Evolutionary conservation across 2,797 vertebrate species (phyloP), one percentile per base, ranked within the genome.

Genomic region (Holocentrus rufus): DNA sequence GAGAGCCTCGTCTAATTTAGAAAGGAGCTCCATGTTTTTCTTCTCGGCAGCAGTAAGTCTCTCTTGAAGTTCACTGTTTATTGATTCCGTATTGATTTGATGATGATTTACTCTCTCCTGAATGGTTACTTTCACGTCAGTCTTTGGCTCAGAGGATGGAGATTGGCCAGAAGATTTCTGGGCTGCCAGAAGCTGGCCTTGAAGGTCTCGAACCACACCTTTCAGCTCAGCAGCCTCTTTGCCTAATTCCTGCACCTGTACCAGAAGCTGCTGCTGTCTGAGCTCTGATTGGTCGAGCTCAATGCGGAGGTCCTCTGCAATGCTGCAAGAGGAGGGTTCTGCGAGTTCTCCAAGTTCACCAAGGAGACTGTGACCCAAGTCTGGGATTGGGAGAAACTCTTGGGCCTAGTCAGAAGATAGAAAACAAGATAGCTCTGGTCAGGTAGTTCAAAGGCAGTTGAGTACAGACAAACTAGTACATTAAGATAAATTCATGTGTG

Each of bases 231-330:
- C 63, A 8, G 92, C 83, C 86, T 94, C 93, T 42, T 81, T 80
- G 2, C 58, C 76, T 13, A 92, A 85, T 46, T 86, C 69, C 10
- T 83, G 76, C 50, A 94, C 90, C 47, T 56, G 85, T 7, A 80
- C 87, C 61, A 94, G 90, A 73, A 98, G 95, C 79, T 95, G 90
- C 64, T 92, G 95, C 83, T 96, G 95, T 69, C 82, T 95, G 72
- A 96, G 82, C 75, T 98, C 96, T 2, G 96, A 94, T 55, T 95
- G 96, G 87, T 98, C 96, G 5, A 98, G 95, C 77, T 97, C 95
- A 31, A 96, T 77, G 60, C 94, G 95, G 84, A 98, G 94, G 82
- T 95, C 95, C 18, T 98, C 97, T 0, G 94, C 93, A 10, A 93
- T 84, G 62, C 91, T 95, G 75, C 94, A 90, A 13, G 86, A 57